phyloP scores from a whole-genome alignment of 1,140 invertebrate species.

The Aricia agestis region DNA sequence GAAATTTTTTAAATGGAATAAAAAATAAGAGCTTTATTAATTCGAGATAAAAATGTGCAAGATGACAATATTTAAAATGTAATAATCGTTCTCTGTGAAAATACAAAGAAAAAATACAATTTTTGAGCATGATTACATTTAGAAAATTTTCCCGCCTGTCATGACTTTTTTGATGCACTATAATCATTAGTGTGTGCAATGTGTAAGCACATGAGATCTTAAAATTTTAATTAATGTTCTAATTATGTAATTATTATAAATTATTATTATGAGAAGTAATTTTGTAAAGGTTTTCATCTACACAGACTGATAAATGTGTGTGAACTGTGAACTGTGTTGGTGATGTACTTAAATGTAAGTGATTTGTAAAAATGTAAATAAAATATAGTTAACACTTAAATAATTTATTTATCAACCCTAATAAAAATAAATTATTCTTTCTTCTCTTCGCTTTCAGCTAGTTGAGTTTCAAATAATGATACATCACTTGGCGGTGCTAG shows the following conservation, averaged over 20 bases:
- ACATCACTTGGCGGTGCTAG: slow-evolving; percentile 61
- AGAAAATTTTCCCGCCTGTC: too few relatives aligned
- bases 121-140: too few relatives aligned
- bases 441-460: slow-evolving; percentile 34
- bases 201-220: not conserved
- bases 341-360: slow-evolving; percentile 20
- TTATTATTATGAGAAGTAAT: too few relatives aligned
- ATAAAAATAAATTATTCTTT: slow-evolving; percentile 15
- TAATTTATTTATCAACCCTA: slow-evolving; percentile 18
- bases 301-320: not conserved
- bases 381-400: slow-evolving; percentile 10
- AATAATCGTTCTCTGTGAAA: too few relatives aligned
- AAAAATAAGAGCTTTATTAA: too few relatives aligned
- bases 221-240: not conserved
- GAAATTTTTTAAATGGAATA: too few relatives aligned
- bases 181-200: too few relatives aligned
- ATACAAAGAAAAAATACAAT: too few relatives aligned
- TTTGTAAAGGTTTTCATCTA: not conserved
- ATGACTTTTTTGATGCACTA: too few relatives aligned
- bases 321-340: not conserved
- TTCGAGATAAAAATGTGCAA: too few relatives aligned
- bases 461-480: slow-evolving; percentile 52
- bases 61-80: too few relatives aligned
- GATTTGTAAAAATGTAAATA: slow-evolving; percentile 18
- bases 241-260: too few relatives aligned